Base-by-base conservation (phyloP, 2,888 invertebrate species). In the Osmoderma eremita region DNA sequence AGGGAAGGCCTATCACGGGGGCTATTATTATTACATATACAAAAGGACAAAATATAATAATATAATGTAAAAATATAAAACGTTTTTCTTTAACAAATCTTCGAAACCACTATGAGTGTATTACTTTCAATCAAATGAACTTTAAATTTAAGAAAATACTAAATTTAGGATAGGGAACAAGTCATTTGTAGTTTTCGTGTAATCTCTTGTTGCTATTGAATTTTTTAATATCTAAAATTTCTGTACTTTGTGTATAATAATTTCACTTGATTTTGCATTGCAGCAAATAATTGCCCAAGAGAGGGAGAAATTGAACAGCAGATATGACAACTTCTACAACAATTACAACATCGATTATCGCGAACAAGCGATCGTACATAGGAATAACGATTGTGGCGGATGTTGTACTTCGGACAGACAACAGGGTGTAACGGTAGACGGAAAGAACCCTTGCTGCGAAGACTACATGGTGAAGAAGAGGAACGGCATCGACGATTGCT, bases 241-340 rank as follows among this genome's bases (percentile, higher is more conserved):
- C n/a, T n/a, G n/a, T n/a, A n/a, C n/a, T n/a, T n/a, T n/a, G n/a
- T n/a, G n/a, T n/a, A 13, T 48, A 10, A 24, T 50, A 50, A n/a
- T 20, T 49, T 6, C 20, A n/a, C 12, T 20, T 50, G 30, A 50
- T 49, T 50, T 45, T 50, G 24, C 12, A 39, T 63, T 54, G 10
- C 45, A 68, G 68, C 42, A 61, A 39, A 13, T 61, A 50, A 38
- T 54, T 30, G 36, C 38, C 4, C 36, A 24, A 20, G 68, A 53
- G 51, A 50, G 68, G 51, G 62, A 56, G 24, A 62, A 64, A 1
- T 65, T 54, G 12, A 48, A 63, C 13, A 75, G 65, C 1, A 70
- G 80, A 36, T 77, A 76, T 63, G 74, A 77, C 15, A 80, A 80
- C 68, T 81, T 79, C 67, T 81, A 81, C 73, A 81, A 81, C 69